Conservation (phyloP, 2,888 invertebrate genomes). For the Axea sp. region DNA sequence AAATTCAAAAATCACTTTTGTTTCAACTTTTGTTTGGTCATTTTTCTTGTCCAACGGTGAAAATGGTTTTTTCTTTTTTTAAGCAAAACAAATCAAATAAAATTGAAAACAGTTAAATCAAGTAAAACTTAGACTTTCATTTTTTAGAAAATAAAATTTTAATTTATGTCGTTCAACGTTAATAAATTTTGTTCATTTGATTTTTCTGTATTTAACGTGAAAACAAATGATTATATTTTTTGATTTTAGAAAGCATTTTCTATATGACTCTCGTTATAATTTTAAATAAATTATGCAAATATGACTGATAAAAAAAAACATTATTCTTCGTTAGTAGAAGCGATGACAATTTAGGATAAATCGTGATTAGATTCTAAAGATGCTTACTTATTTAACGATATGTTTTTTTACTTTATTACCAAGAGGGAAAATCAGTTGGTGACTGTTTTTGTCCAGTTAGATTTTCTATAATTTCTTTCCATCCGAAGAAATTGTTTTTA, state of each 20-base stretch:
- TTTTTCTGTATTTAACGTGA: too few species aligned
- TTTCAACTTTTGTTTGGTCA: neutral
- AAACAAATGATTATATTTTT: too few species aligned
- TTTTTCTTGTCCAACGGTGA: neutral
- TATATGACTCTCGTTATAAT: neutral
- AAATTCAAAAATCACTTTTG: constrained; percentile 22
- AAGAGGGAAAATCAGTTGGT: neutral
- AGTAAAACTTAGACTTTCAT: too few species aligned
- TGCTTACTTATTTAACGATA: neutral
- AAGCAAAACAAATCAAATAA: too few species aligned
- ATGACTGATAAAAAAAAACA: constrained; percentile 5
- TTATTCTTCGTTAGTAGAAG: neutral
- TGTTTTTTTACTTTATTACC: neutral
- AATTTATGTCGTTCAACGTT: too few species aligned
- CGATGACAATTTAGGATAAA: constrained; percentile 22
- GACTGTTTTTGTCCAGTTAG: neutral
- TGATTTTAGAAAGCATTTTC: constrained; percentile 30
- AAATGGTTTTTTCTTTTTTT: too few species aligned
- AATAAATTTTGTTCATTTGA: too few species aligned
- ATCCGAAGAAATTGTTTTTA: constrained; percentile 2
- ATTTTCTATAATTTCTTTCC: neutral
- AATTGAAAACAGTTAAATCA: too few species aligned
- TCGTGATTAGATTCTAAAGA: neutral
- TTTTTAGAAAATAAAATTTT: too few species aligned
- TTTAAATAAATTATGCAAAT: constrained; percentile 24